Conservation (phyloP, 1,140 invertebrate species). For the Mercenaria mercenaria region DNA sequence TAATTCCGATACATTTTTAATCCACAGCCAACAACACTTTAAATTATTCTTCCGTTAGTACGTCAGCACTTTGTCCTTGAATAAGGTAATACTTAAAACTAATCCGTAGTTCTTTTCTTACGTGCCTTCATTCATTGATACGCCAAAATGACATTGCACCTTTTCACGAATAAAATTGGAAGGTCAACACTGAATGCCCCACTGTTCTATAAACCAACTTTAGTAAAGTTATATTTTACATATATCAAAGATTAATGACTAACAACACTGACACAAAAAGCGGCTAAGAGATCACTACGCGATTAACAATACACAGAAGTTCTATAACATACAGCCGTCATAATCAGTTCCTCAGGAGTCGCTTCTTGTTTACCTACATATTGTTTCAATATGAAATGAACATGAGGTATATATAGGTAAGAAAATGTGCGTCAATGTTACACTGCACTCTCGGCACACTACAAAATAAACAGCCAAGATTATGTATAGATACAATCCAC, state of each 20-base stretch:
- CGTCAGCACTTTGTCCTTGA: background rate
- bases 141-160: background rate
- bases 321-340: background rate
- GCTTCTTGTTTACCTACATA: background rate
- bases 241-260: background rate
- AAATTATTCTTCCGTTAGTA: background rate
- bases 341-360: background rate
- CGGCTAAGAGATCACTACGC: background rate
- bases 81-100: background rate
- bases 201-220: background rate
- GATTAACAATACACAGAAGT: background rate
- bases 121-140: too few relatives aligned
- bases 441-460: background rate
- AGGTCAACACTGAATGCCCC: background rate
- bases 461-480: slow-evolving; percentile 7
- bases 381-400: slow-evolving; percentile 25
- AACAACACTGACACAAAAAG: background rate
- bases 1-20: background rate
- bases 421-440: background rate
- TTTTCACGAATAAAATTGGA: background rate
- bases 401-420: background rate
- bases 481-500: background rate
- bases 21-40: background rate
- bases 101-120: background rate
- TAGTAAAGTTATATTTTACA: background rate